Evolutionary conservation across 64 coral and sea anemone species (phyloP).

Genomic region (Stichodactyla helianthus): DNA sequence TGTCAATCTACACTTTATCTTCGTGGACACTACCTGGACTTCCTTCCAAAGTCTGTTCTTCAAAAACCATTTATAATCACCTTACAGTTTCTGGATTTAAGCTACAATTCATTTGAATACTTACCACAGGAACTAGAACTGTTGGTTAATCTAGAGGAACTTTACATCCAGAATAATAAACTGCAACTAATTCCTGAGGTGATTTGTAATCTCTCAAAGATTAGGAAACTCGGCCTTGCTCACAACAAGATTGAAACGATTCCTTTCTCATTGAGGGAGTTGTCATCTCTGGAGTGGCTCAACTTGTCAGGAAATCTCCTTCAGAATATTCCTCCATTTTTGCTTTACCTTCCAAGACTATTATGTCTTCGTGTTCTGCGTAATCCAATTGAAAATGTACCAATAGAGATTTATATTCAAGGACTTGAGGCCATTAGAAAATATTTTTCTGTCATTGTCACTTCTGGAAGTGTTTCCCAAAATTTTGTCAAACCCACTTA

Average conservation of each 20-base stretch:
- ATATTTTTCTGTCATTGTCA: conserved; percentile 41
- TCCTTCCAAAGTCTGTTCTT: conserved; percentile 42
- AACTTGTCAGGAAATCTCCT: conserved; percentile 78
- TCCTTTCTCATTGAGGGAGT: conserved; percentile 21
- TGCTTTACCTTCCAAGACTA: conserved; percentile 55
- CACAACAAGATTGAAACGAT: conserved; percentile 65
- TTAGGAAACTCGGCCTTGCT: conserved; percentile 60
- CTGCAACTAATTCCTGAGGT: conserved; percentile 56
- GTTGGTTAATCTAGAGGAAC: conserved; percentile 39
- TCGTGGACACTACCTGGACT: conserved; percentile 51
- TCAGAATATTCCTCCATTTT: conserved; percentile 48
- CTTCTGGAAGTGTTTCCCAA: neutral
- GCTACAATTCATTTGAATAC: conserved; percentile 53
- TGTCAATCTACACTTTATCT: conserved; percentile 61
- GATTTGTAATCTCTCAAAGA: conserved; percentile 20
- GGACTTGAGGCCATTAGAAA: conserved; percentile 34
- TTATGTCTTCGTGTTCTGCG: conserved; percentile 41
- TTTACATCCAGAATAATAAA: conserved; percentile 59
- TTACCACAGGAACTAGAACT: conserved; percentile 54
- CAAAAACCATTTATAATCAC: conserved; percentile 41
- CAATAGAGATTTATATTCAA: conserved; percentile 53
- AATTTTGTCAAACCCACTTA: neutral
- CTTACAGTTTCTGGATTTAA: conserved; percentile 61
- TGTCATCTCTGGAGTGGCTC: conserved; percentile 59
- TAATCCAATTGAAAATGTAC: conserved; percentile 77